Evolutionary conservation across 2,888 invertebrate genomes (phyloP), one percentile per base, ranked within the genome.

Genomic region (Oligia fasciuncula): DNA sequence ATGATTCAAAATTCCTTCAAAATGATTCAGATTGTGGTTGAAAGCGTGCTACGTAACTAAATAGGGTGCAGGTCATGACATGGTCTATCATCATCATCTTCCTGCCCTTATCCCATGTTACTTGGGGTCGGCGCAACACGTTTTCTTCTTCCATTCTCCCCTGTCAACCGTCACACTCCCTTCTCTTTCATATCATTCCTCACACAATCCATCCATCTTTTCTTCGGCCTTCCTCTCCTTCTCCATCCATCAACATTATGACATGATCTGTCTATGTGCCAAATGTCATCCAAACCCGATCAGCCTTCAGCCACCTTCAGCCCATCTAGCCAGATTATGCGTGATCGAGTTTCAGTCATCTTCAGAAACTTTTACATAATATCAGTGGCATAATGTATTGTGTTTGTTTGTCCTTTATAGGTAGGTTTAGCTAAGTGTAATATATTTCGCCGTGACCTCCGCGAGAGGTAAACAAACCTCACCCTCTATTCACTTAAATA

Each of bases 381-480:
- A 68, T 46, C 54, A 11, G 6, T 6, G n/a, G 35, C 17, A 1
- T 65, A 23, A 17, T 8, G 23, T 65, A 23, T 13, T 8, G 23
- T 35, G 17, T 11, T 51, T 4, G 8, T 75, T 14, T 54, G 5
- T n/a, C 4, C 9, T 40, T 8, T 51, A 13, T 51, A 60, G 0
- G 13, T 46, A 51, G 9, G 8, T 40, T 35, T 35, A 69, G 35
- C 4, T 63, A 43, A 65, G 65, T 65, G 11, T n/a, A 49, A 19
- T 63, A 49, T 79, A n/a, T 54, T 40, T 40, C 71, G 46, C 40
- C 67, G 62, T 68, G 82, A 77, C 81, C 82, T 82, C 40, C 71
- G 35, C 49, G 43, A 35, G 67, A 73, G 35, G 83, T 82, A 82
- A 82, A 82, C 83, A 82, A 66, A 83, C 69, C 77, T 46, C 81